phyloP scores from a whole-genome alignment of 2,113 vertebrate species.

The Labeo catla region DNA sequence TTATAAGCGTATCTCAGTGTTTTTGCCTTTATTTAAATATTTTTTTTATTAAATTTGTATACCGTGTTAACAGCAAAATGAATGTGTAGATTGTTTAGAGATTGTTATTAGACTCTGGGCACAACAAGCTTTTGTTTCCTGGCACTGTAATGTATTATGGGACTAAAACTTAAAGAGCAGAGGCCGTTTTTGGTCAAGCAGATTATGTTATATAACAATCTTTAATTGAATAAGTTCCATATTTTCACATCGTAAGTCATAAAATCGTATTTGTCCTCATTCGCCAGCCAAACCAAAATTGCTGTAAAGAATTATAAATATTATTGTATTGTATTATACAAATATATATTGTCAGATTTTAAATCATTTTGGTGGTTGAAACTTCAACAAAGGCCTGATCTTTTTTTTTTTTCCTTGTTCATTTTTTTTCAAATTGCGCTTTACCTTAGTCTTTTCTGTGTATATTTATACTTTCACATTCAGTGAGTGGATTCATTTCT shows the following conservation, averaged over 20 bases:
- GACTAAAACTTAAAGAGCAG: slow-evolving; percentile 44
- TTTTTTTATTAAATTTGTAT: too few relatives aligned
- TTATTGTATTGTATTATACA: too few relatives aligned
- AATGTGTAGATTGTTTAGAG: slow-evolving; percentile 36
- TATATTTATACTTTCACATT: slow-evolving; percentile 21
- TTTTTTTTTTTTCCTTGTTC: slow-evolving; percentile 45
- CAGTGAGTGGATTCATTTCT: background rate
- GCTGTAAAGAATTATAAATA: background rate
- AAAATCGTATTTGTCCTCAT: background rate
- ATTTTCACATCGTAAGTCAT: slow-evolving; percentile 11
- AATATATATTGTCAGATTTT: background rate
- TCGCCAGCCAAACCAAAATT: background rate
- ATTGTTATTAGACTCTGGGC: slow-evolving; percentile 4
- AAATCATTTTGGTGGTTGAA: background rate
- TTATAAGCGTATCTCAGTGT: background rate
- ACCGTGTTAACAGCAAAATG: background rate
- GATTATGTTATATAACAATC: slow-evolving; percentile 61
- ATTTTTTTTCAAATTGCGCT: background rate
- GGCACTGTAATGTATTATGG: slow-evolving; percentile 30
- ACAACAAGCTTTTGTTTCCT: slow-evolving; percentile 53
- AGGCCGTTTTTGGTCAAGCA: slow-evolving; percentile 60
- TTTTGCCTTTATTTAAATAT: background rate
- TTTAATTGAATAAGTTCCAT: slow-evolving; percentile 41
- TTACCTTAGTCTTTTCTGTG: slow-evolving; percentile 52
- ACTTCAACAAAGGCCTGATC: slow-evolving; percentile 58